Conservation (phyloP, 2,797 vertebrate species). For the Philypnodon macrostomus region DNA sequence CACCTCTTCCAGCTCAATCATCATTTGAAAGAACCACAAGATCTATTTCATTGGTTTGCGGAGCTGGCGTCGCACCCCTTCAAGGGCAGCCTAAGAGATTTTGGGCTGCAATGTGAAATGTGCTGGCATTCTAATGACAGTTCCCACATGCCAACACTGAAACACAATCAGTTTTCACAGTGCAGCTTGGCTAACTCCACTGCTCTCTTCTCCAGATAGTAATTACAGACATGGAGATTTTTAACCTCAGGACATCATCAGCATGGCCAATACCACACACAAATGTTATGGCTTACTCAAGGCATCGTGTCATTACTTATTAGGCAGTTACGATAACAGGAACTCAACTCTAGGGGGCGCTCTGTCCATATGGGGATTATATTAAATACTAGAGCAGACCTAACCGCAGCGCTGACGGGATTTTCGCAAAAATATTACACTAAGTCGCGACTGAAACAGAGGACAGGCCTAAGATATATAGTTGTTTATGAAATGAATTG, state of each 20-base stretch:
- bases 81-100: conserved; percentile 44
- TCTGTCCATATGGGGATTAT: conserved; percentile 14
- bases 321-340: conserved; percentile 25
- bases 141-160: conserved; percentile 42
- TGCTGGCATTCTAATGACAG: conserved; percentile 45
- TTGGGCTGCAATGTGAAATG: conserved; percentile 46
- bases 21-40: conserved; percentile 44
- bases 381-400: conserved; percentile 24
- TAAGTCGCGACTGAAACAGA: conserved; percentile 33
- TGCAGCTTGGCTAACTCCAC: conserved; percentile 31
- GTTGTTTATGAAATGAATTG: conserved; percentile 9
- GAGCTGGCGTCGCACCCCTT: conserved; percentile 20
- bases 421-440: conserved; percentile 40
- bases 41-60: conserved; percentile 32
- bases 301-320: conserved; percentile 39
- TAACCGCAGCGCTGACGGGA: conserved; percentile 43
- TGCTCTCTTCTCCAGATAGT: conserved; percentile 47
- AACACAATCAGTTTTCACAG: conserved; percentile 52
- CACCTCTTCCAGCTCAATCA: conserved; percentile 51
- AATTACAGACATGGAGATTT: conserved; percentile 54
- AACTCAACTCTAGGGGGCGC: conserved; percentile 18
- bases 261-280: conserved; percentile 49
- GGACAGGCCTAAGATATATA: conserved; percentile 26
- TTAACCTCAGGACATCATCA: conserved; percentile 50
- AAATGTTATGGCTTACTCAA: conserved; percentile 24